phyloP scores from a whole-genome alignment of 64 coral and sea anemone genomes.

The Porites australiensis region DNA sequence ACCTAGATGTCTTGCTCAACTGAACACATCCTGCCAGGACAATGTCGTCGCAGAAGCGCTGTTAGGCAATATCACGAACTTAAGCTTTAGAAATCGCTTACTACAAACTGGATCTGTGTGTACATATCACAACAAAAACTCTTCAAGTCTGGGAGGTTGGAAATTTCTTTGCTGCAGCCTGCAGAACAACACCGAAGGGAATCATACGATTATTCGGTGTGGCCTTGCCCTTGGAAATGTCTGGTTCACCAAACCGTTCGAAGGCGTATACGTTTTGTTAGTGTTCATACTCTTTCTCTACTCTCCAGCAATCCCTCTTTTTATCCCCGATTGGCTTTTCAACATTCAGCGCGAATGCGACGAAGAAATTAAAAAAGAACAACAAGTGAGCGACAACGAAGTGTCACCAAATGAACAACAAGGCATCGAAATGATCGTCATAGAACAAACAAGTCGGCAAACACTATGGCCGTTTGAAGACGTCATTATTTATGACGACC shows the following conservation, averaged over 20 bases:
- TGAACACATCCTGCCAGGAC: not conserved
- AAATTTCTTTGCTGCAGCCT: not conserved
- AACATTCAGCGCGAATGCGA: slow-evolving; percentile 3
- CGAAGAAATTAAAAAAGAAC: not conserved
- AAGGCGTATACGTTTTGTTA: not conserved
- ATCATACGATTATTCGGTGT: not conserved
- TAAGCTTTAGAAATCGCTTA: not conserved
- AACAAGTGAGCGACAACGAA: not conserved
- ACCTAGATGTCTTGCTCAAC: not conserved
- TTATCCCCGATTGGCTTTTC: not conserved
- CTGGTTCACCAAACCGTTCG: not conserved
- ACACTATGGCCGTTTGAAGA: too few species aligned
- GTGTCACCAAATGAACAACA: not conserved
- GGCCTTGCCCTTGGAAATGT: not conserved
- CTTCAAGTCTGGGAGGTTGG: not conserved
- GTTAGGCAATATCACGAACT: not conserved
- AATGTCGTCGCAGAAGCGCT: not conserved
- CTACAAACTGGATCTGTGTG: not conserved
- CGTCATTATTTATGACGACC: too few species aligned
- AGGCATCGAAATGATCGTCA: not conserved
- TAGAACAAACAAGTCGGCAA: not conserved
- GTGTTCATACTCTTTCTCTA: not conserved
- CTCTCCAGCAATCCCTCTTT: not conserved
- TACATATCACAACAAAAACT: not conserved
- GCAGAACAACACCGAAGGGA: not conserved